Evolutionary conservation across 2,113 vertebrate species (phyloP).

Genomic region (Callionymus lyra): DNA sequence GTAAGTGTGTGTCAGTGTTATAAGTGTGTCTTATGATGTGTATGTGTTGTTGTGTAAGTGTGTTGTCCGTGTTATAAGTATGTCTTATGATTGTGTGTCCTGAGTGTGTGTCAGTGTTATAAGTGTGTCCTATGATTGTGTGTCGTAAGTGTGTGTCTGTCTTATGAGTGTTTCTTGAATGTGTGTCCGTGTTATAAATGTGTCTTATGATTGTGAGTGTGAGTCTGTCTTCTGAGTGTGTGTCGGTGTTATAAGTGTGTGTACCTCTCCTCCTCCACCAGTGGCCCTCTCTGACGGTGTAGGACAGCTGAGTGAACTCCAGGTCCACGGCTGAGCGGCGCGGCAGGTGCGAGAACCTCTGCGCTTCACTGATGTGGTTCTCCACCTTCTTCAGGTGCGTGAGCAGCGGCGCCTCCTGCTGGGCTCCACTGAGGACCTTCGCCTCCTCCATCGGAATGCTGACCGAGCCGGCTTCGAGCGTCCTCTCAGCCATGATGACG

Average conservation of each 20-base stretch:
- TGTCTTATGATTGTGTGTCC: no score
- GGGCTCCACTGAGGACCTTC: constrained; percentile 61
- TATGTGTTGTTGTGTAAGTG: no score
- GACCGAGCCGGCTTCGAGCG: constrained; percentile 67
- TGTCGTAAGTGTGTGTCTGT: no score
- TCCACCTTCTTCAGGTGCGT: constrained; percentile 97
- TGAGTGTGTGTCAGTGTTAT: no score
- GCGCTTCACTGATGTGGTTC: constrained; percentile 96
- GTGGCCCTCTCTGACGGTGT: constrained; percentile 89
- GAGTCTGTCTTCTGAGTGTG: no score
- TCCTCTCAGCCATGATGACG: constrained; percentile 77
- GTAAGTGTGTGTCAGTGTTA: no score
- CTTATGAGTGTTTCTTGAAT: no score
- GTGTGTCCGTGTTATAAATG: no score
- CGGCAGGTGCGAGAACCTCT: constrained; percentile 92
- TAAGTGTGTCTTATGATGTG: no score
- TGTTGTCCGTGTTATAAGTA: no score
- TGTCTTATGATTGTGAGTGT: no score
- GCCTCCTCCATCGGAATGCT: constrained; percentile 86
- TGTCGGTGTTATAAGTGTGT: neutral
- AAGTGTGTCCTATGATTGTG: no score
- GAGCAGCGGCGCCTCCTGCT: constrained; percentile 77
- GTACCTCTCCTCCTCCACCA: constrained; percentile 94
- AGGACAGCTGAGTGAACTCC: constrained; percentile 89
- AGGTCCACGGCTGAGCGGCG: constrained; percentile 89